Evolutionary conservation across 2,888 invertebrate species (phyloP), one percentile per base, ranked within the genome.

Genomic region (Saturnia pavonia): DNA sequence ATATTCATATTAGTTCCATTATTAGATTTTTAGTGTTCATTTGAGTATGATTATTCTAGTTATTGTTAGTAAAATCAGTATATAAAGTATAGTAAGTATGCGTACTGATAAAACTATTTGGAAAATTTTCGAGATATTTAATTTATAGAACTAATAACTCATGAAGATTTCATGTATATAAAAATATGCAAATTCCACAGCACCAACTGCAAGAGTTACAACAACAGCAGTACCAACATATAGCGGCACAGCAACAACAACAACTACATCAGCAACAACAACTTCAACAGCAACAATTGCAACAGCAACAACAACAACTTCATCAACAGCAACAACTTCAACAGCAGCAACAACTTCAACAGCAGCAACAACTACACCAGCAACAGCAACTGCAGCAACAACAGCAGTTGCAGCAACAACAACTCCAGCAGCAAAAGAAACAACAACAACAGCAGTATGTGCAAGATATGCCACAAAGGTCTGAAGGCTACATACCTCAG

Each of bases 181-280:
- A 9, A 14, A 60, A 60, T 14, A 12, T 25, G 57, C 69, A 73
- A 66, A 40, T 73, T 75, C 74, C 72, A 72, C 84, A 88, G 84
- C 87, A 87, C 75, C 89, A 91, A 81, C 85, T 87, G 74, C 85
- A 88, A 75, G 87, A 88, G 77, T 88, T 90, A 77, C 91, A 88
- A 75, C 88, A 88, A 72, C 87, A 85, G 72, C 85, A 87, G 77
- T 82, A 82, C 74, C 70, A 70, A 45, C 77, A 91, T 73, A 82
- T 83, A 81, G 77, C 80, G 78, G 74, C 83, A 81, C 74, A 80
- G 74, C 71, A 68, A 51, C 91, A 88, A 74, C 88, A 88, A 73
- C 87, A 84, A 73, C 85, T 87, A 77, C 82, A 82, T 73, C 63
- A 70, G 48, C 84, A 88, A 82, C 87, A 87, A 75, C 88, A 90